phyloP scores from a whole-genome alignment of 2,888 invertebrate genomes.

The Patella depressa region DNA sequence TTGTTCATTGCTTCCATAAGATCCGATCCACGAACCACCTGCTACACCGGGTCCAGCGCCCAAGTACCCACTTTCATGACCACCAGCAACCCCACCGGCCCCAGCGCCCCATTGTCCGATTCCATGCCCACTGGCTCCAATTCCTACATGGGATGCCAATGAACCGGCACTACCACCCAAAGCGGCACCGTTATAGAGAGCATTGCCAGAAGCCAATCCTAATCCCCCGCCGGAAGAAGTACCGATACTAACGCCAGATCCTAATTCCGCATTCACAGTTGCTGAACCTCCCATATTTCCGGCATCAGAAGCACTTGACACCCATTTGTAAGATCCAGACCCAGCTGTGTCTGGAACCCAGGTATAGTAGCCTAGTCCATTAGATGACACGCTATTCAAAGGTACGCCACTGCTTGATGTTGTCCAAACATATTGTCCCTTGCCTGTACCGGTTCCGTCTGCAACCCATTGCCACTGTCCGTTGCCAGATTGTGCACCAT shows the following conservation, averaged over 20 bases:
- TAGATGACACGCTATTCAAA: too few species aligned
- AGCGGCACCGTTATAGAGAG: background rate
- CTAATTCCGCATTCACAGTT: background rate
- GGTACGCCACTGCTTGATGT: too few species aligned
- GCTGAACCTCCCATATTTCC: background rate
- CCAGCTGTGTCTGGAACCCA: background rate
- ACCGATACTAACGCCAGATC: too few species aligned
- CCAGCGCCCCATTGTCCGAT: background rate
- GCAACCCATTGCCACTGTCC: background rate
- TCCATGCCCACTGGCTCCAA: background rate
- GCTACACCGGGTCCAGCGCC: background rate
- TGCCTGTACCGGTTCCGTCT: background rate
- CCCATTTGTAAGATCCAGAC: background rate
- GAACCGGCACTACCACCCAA: background rate
- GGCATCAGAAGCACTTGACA: background rate
- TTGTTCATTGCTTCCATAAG: background rate
- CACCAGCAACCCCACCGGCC: background rate
- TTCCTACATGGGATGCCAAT: background rate
- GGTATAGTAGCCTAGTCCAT: too few species aligned
- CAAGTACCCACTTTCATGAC: background rate
- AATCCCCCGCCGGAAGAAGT: background rate
- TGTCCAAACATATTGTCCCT: too few species aligned
- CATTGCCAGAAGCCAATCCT: background rate
- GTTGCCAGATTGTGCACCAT: background rate
- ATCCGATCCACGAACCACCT: background rate